Evolutionary conservation across 1,140 invertebrate species (phyloP).

Genomic region (Chionoecetes opilio): DNA sequence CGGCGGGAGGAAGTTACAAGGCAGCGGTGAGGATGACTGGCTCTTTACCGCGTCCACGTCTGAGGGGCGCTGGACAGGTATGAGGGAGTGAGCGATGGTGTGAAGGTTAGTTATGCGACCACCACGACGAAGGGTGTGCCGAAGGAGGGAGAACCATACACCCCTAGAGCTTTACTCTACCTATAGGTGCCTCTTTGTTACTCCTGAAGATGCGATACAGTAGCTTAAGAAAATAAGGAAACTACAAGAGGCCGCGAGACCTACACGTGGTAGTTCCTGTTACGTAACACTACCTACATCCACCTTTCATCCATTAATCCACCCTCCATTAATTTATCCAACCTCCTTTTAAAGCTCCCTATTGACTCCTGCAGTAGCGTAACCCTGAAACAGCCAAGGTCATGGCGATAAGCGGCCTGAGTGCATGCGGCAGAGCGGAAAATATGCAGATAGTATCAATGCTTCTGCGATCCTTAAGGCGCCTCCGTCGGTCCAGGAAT

Average conservation of each 20-base stretch:
- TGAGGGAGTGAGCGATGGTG: neutral
- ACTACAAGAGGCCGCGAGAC: too few relatives aligned
- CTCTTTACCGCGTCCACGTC: neutral
- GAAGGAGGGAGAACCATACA: too few relatives aligned
- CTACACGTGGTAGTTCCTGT: too few relatives aligned
- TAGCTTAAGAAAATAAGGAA: too few relatives aligned
- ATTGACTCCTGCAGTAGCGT: neutral
- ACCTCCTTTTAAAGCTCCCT: too few relatives aligned
- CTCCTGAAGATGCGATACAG: too few relatives aligned
- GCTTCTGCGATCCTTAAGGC: neutral
- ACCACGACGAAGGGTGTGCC: too few relatives aligned
- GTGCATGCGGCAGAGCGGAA: conserved; percentile 1
- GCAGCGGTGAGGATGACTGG: neutral
- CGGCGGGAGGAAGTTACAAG: neutral
- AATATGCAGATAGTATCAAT: conserved; percentile 13
- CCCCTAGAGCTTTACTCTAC: too few relatives aligned
- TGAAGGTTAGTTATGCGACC: too few relatives aligned
- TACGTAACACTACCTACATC: too few relatives aligned
- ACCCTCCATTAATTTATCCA: neutral
- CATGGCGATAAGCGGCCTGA: neutral
- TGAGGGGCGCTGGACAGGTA: neutral
- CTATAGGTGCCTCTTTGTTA: too few relatives aligned
- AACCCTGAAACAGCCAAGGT: neutral
- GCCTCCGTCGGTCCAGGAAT: neutral
- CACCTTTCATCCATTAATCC: neutral